These are phyloP conservation scores for Hirudinaria manillensis DNA, from an alignment of 2,888 invertebrate species.

Conservation along the genomic window DNA sequence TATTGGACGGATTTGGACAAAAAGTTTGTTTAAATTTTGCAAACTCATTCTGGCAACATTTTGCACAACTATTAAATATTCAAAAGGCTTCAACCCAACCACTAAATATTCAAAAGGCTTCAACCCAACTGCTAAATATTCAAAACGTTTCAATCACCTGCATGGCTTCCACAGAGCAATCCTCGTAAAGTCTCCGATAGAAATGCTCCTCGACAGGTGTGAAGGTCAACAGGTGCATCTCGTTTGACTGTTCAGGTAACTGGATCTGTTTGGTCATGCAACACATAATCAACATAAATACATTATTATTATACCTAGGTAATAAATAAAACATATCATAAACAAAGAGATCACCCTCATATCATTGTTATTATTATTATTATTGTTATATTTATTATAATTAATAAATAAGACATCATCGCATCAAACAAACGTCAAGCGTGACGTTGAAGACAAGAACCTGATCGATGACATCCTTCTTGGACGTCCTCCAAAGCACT, in stretches of 20 bases:
- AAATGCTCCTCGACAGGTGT: constrained; percentile 70
- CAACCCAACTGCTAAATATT: too few species aligned
- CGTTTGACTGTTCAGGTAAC: constrained; percentile 63
- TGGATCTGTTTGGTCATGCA: constrained; percentile 53
- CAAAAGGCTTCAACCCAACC: too few species aligned
- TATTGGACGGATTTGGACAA: constrained; percentile 30
- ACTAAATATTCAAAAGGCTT: too few species aligned
- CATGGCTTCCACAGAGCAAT: constrained; percentile 45
- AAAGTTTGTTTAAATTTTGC: neutral
- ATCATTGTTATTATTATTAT: too few species aligned
- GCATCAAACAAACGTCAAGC: neutral
- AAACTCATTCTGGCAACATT: neutral
- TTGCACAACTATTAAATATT: too few species aligned
- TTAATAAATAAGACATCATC: too few species aligned
- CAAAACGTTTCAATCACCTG: constrained; percentile 42
- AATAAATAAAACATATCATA: too few species aligned
- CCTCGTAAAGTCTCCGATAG: constrained; percentile 56
- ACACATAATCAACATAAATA: too few species aligned
- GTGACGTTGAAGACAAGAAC: constrained; percentile 47
- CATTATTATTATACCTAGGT: too few species aligned
- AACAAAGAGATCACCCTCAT: too few species aligned
- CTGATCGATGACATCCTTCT: constrained; percentile 65
- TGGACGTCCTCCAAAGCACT: constrained; percentile 68
- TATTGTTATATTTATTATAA: too few species aligned
- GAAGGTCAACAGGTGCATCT: constrained; percentile 62